Base-by-base conservation (phyloP, 2,797 vertebrate genomes). In the Malacoctenus gilli region DNA sequence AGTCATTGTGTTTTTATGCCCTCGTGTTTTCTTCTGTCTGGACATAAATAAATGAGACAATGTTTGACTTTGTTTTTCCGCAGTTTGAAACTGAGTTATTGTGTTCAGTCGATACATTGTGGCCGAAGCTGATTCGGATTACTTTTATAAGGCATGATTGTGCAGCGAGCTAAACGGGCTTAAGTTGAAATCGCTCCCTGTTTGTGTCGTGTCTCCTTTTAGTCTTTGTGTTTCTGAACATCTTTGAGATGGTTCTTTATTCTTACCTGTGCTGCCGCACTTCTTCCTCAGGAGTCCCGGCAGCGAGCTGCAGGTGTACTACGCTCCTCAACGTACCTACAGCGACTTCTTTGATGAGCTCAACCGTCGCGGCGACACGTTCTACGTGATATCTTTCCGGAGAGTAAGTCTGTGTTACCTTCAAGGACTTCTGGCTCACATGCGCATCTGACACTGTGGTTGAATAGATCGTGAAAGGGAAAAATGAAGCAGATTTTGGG, bases 331-430 rank as follows among this genome's bases (percentile, higher is more conserved):
- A 11, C 90, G 91, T 72, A 92, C 92, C 72, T 96, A 97, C 76
- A 93, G 92, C 12, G 92, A 95, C 63, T 96, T 99, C 75, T 95
- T 98, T 15, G 95, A 96, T 62, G 95, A 96, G 64, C 89, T 99
- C 80, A 92, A 82, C 71, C 92, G 96, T 15, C 92, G 93, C 25
- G 94, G 93, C 2, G 95, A 99, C 84, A 99, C 96, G 0, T 99
- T 99, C 85, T 99, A 98, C 0, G 92, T 99, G 1, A 95, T 99
- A 58, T 99, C 97, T 4, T 99, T 99, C 86, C 94, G 95, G 57
- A 93, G 94, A 89, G 97, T 98, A 77, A 94, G 94, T 77, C 59
- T 38, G 2, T 31, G 14, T 16, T 18, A 38, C 7, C 13, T 39
- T 13, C 34, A 19, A 28, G 7, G 1, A 10, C 9, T 5, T 2